Conservation (phyloP, 2,888 invertebrate genomes). For the Blera fallax region DNA sequence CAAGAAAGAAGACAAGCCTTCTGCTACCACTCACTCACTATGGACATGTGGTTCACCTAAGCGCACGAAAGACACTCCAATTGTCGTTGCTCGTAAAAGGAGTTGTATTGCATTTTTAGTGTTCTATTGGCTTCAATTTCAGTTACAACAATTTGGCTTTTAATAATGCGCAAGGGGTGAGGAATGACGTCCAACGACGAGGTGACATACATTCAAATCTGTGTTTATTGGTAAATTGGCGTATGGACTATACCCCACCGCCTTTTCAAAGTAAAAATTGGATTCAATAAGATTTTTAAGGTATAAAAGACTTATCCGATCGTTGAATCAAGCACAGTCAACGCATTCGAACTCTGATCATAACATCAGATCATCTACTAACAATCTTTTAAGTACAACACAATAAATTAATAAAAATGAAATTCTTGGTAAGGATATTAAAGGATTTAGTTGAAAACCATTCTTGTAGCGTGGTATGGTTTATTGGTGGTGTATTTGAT, state of each 20-base stretch:
- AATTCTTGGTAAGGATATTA: constrained; percentile 52
- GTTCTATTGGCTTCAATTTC: constrained; percentile 30
- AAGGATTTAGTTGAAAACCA: background rate
- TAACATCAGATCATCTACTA: constrained; percentile 14
- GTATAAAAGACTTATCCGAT: constrained; percentile 60
- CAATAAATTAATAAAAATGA: constrained; percentile 38
- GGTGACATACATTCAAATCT: constrained; percentile 43
- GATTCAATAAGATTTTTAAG: constrained; percentile 30
- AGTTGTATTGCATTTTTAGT: constrained; percentile 35
- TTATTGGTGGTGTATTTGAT: background rate
- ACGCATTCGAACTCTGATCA: constrained; percentile 36
- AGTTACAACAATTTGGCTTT: constrained; percentile 22
- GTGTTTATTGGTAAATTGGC: constrained; percentile 2
- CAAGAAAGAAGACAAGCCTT: constrained; percentile 48
- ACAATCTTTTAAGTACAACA: background rate
- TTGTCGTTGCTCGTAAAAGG: constrained; percentile 63
- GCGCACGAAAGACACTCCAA: constrained; percentile 36
- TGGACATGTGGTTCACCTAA: constrained; percentile 59
- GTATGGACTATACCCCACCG: background rate
- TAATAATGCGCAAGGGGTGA: constrained; percentile 46
- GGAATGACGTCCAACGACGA: constrained; percentile 11
- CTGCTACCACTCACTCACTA: constrained; percentile 40
- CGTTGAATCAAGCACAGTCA: constrained; percentile 31
- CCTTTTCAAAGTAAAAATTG: constrained; percentile 1
- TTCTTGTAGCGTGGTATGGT: no score